Evolutionary conservation across 1,140 invertebrate genomes (phyloP).

Genomic region (Lineus longissimus): DNA sequence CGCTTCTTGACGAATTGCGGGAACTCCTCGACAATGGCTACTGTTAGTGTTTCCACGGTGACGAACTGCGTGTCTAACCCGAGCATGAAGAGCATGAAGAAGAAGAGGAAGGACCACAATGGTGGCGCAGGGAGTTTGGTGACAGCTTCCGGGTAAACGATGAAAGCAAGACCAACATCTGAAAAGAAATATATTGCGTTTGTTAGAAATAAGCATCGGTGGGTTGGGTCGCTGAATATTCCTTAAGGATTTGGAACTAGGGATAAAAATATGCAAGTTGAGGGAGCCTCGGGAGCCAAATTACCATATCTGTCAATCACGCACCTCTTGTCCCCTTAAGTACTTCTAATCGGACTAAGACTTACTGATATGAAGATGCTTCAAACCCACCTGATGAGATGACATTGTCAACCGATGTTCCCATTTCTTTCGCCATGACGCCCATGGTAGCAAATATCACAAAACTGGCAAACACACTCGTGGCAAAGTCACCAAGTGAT

Average conservation of each 20-base stretch:
- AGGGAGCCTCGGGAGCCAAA: too few species aligned
- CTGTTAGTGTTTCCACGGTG: constrained; percentile 71
- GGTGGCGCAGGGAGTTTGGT: constrained; percentile 86
- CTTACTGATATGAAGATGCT: too few species aligned
- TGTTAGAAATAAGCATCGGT: background rate
- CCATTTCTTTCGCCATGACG: constrained; percentile 82
- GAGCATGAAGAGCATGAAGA: constrained; percentile 90
- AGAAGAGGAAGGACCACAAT: constrained; percentile 92
- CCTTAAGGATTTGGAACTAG: too few species aligned
- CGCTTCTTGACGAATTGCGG: constrained; percentile 37
- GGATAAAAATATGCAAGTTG: too few species aligned
- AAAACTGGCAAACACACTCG: constrained; percentile 94
- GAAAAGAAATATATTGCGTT: constrained; percentile 15
- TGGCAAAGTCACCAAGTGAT: constrained; percentile 88
- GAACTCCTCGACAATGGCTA: constrained; percentile 70
- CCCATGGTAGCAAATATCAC: constrained; percentile 97
- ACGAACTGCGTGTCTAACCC: constrained; percentile 79
- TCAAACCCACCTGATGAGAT: constrained; percentile 73
- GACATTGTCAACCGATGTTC: constrained; percentile 84
- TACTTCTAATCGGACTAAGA: too few species aligned
- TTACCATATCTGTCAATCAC: too few species aligned
- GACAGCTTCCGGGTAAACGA: constrained; percentile 93
- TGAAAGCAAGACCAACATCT: constrained; percentile 87
- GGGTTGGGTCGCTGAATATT: too few species aligned
- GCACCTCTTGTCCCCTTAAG: too few species aligned